Conservation (phyloP, 2,113 vertebrate species). For the Phainopepla nitens region DNA sequence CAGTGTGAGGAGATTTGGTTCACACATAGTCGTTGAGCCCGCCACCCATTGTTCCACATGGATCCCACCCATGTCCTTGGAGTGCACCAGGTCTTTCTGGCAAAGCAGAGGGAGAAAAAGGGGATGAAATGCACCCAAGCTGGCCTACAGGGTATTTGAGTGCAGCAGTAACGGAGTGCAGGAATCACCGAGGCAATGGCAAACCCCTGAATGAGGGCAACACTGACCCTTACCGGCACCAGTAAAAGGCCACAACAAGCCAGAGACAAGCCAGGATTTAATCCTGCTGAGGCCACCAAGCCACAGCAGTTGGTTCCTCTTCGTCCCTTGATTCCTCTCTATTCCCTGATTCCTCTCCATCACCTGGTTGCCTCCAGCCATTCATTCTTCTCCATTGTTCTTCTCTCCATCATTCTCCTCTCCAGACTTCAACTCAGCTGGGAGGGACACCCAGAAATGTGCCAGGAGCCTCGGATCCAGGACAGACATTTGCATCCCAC, state of each 20-base stretch:
- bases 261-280: neutral
- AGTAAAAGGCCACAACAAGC: neutral
- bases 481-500: neutral
- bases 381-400: neutral
- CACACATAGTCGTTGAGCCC: neutral
- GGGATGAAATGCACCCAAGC: no score
- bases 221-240: neutral
- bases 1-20: neutral
- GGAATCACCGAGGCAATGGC: neutral
- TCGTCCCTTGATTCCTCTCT: neutral
- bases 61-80: neutral
- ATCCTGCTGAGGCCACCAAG: neutral
- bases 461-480: neutral
- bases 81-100: neutral
- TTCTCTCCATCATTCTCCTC: neutral
- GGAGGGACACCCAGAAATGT: neutral
- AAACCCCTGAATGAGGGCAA: neutral
- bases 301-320: neutral
- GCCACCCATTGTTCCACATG: neutral
- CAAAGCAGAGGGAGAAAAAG: neutral
- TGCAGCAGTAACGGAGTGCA: neutral
- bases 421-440: neutral
- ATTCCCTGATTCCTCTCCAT: neutral
- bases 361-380: neutral
- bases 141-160: neutral